Evolutionary conservation across 1,140 invertebrate genomes (phyloP).

Genomic region (Pseudomyrmex dendroicus): DNA sequence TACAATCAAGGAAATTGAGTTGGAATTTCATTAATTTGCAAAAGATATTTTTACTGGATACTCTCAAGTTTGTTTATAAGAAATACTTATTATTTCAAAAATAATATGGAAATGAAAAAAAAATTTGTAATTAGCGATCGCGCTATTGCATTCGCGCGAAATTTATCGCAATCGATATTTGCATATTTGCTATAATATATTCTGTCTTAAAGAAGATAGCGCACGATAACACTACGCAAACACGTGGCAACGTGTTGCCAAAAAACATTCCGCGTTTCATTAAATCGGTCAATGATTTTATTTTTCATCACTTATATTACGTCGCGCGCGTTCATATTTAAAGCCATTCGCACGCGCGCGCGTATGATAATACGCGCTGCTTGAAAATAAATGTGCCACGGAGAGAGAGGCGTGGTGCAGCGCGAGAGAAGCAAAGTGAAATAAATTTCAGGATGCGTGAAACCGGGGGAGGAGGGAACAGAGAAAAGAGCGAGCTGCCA

Average conservation of each 20-base stretch:
- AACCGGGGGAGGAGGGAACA: background rate
- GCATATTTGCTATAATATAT: too few relatives aligned
- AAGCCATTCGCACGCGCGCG: background rate
- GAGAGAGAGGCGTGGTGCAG: slow-evolving; percentile 6
- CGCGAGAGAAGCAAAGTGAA: slow-evolving; percentile 20
- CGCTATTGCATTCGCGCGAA: too few relatives aligned
- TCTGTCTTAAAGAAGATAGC: too few relatives aligned
- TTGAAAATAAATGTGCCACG: slow-evolving; percentile 36
- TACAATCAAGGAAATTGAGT: background rate
- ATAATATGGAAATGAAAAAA: background rate
- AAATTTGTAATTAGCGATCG: too few relatives aligned
- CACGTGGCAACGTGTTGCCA: too few relatives aligned
- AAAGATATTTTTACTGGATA: background rate
- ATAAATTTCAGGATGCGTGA: slow-evolving; percentile 42
- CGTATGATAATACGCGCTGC: slow-evolving; percentile 29
- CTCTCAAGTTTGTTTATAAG: background rate
- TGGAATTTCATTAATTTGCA: background rate
- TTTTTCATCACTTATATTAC: slow-evolving; percentile 30
- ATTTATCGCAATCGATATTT: too few relatives aligned
- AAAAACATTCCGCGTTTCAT: too few relatives aligned
- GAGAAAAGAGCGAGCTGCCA: background rate
- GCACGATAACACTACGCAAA: too few relatives aligned
- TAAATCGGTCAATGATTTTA: background rate
- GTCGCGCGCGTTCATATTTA: slow-evolving; percentile 18
- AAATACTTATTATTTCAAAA: background rate